A percentile compares a stretch with the other conserved stretches of the same genome.
phyloP scores from a whole-genome alignment of 2,888 invertebrate species.

The Sphaerophoria rueppellii region DNA sequence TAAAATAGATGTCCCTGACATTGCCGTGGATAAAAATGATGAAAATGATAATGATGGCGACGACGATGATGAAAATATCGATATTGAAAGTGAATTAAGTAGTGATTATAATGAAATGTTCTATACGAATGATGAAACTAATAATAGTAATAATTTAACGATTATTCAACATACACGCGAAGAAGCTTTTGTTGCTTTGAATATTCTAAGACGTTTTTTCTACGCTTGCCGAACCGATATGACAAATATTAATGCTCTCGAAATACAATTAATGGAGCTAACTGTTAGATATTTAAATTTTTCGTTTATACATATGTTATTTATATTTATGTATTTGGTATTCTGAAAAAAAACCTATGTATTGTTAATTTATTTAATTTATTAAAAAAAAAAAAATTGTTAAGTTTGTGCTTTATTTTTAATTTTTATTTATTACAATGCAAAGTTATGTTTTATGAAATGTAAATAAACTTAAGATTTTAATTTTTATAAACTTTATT shows the following conservation, averaged over 20 bases:
- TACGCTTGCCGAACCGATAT: conserved; percentile 54
- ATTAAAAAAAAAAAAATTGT: conserved; percentile 59
- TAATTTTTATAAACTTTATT: conserved; percentile 70
- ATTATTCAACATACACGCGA: conserved; percentile 62
- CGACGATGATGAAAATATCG: conserved; percentile 15
- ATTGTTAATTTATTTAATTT: conserved; percentile 46
- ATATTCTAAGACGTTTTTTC: conserved; percentile 65
- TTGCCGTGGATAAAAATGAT: conserved; percentile 8
- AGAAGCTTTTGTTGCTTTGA: conserved; percentile 68
- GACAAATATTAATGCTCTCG: conserved; percentile 61
- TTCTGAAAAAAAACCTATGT: conserved; percentile 29
- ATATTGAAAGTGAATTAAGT: conserved; percentile 25
- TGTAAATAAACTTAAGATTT: conserved; percentile 53
- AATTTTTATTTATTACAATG: conserved; percentile 47
- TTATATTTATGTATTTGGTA: conserved; percentile 67
- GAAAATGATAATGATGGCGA: conserved; percentile 17
- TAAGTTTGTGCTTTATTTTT: conserved; percentile 66
- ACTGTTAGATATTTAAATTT: conserved; percentile 65
- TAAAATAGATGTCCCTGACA: conserved; percentile 5
- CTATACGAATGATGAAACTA: conserved; percentile 26
- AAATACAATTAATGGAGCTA: conserved; percentile 65
- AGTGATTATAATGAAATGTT: conserved; percentile 54
- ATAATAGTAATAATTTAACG: not conserved
- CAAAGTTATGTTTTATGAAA: conserved; percentile 43
- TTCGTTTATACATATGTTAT: conserved; percentile 59